Conservation (phyloP, 2,888 invertebrate genomes). For the Drosophila eohydei region DNA sequence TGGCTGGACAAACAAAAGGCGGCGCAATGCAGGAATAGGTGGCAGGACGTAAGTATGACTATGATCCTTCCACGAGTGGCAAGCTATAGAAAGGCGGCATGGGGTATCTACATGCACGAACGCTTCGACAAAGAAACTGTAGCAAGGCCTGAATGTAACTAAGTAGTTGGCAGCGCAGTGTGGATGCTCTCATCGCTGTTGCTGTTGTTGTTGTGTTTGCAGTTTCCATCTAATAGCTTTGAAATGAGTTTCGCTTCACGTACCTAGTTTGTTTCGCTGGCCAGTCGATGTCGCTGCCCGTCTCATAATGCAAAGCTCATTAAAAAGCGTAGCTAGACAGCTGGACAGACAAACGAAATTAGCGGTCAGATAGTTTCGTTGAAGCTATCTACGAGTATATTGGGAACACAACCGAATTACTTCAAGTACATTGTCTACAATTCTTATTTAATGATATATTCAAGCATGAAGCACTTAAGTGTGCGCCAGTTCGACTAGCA, state of each 20-base stretch:
- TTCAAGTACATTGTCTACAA: slow-evolving; percentile 2
- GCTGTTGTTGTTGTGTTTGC: slow-evolving; percentile 31
- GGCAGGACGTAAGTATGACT: slow-evolving; percentile 26
- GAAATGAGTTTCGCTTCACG: slow-evolving; percentile 73
- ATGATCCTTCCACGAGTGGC: slow-evolving; percentile 28
- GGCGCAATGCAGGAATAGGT: slow-evolving; percentile 24
- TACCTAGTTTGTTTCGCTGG: slow-evolving; percentile 37
- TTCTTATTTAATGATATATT: neutral
- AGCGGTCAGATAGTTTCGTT: slow-evolving; percentile 44
- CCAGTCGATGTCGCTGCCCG: slow-evolving; percentile 19
- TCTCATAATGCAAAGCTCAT: slow-evolving; percentile 50
- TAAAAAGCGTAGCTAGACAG: slow-evolving; percentile 30
- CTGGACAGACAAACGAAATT: slow-evolving; percentile 39
- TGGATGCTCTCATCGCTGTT: slow-evolving; percentile 2
- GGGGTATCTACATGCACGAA: slow-evolving; percentile 47
- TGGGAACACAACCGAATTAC: slow-evolving; percentile 11
- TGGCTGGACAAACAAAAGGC: slow-evolving; percentile 35
- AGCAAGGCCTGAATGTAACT: slow-evolving; percentile 33
- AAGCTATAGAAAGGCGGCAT: neutral
- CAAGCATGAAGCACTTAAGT: neutral
- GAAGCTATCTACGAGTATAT: slow-evolving; percentile 12
- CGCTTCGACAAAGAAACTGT: slow-evolving; percentile 44
- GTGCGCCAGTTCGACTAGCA: neutral
- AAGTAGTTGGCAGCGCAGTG: slow-evolving; percentile 30
- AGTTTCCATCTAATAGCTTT: slow-evolving; percentile 73